Conservation (phyloP, 2,888 invertebrate species). For the Autographa gamma region DNA sequence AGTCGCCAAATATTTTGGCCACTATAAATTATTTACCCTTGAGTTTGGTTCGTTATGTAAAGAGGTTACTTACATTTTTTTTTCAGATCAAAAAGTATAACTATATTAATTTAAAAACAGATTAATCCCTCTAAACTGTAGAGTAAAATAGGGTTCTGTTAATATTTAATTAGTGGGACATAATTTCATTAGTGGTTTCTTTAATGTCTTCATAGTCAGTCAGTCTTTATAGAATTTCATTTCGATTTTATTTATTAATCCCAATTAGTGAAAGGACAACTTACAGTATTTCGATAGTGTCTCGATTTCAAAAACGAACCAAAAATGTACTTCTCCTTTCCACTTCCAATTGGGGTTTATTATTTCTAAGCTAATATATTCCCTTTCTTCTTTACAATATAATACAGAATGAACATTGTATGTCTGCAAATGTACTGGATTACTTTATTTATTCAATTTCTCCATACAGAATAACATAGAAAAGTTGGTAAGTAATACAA, state of each 20-base stretch:
- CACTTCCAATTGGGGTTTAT: not conserved
- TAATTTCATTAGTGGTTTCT: no score
- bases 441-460: slow-evolving; percentile 35
- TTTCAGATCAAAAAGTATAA: no score
- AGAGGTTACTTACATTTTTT: not conserved
- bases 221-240: no score
- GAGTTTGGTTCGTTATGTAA: slow-evolving; percentile 34
- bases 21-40: slow-evolving; percentile 34
- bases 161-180: no score
- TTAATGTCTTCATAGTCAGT: no score
- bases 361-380: slow-evolving; percentile 1
- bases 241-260: no score
- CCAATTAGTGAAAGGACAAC: no score
- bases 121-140: no score
- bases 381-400: not conserved
- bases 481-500: slow-evolving; percentile 40
- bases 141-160: no score
- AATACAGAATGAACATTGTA: slow-evolving; percentile 3
- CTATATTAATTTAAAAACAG: no score
- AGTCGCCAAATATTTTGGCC: slow-evolving; percentile 46
- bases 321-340: not conserved
- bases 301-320: not conserved
- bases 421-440: not conserved
- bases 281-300: no score
- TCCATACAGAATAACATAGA: slow-evolving; percentile 28